Percentiles rank a stretch among this genome's conserved stretches.
Evolutionary conservation across 2,888 invertebrate species (phyloP).

Genomic region (Oligia latruncula): DNA sequence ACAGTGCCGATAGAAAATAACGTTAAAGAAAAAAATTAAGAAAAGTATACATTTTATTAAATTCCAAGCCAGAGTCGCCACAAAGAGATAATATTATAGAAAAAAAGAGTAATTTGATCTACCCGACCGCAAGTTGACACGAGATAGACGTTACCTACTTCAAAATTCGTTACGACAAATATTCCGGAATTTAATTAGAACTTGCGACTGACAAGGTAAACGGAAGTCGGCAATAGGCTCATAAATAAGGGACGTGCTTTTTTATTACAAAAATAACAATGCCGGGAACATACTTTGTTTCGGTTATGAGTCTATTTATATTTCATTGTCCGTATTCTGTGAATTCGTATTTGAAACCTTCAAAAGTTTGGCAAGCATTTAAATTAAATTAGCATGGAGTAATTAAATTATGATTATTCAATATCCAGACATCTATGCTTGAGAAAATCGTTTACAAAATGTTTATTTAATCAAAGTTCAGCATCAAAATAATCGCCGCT

Average conservation of each 20-base stretch:
- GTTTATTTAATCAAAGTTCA: slow-evolving; percentile 53
- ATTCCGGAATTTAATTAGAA: slow-evolving; percentile 63
- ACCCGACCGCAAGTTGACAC: slow-evolving; percentile 50
- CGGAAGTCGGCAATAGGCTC: slow-evolving; percentile 29
- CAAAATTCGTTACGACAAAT: slow-evolving; percentile 52
- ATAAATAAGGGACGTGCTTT: slow-evolving; percentile 30
- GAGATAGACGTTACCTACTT: slow-evolving; percentile 57
- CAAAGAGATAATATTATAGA: slow-evolving; percentile 56
- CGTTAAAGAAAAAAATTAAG: slow-evolving; percentile 45
- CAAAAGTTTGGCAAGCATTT: slow-evolving; percentile 5
- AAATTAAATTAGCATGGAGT: slow-evolving; percentile 29
- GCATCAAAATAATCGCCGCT: slow-evolving; percentile 32
- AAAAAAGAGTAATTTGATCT: slow-evolving; percentile 63
- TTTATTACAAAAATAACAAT: slow-evolving; percentile 27
- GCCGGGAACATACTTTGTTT: neutral
- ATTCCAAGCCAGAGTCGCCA: slow-evolving; percentile 53
- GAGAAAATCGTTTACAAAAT: slow-evolving; percentile 33
- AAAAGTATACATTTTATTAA: slow-evolving; percentile 60
- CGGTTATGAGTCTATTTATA: neutral
- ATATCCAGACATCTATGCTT: slow-evolving; percentile 16
- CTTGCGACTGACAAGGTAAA: slow-evolving; percentile 38
- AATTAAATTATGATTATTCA: slow-evolving; percentile 36
- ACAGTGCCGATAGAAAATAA: slow-evolving; percentile 60
- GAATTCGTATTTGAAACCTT: neutral
- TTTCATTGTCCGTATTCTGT: neutral